Conservation (phyloP, 1,140 invertebrate genomes). For the Ericerus pela region DNA sequence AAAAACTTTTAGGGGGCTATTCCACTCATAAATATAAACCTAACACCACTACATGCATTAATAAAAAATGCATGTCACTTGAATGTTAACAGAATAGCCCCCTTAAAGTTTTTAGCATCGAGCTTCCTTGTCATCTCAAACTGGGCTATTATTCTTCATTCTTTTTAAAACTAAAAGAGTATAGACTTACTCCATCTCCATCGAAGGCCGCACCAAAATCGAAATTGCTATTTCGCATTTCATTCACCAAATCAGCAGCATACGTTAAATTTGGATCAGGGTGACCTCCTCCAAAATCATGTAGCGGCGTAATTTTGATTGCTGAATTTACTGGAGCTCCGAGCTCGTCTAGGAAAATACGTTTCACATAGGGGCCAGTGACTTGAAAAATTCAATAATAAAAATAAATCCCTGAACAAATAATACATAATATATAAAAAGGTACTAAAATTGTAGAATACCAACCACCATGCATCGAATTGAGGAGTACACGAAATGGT, state of each 20-base stretch:
- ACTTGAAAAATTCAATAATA: constrained; percentile 42
- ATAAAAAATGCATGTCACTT: no score
- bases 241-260: constrained; percentile 69
- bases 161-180: constrained; percentile 1
- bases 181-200: constrained; percentile 67
- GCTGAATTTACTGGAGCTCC: constrained; percentile 46
- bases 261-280: constrained; percentile 98
- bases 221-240: constrained; percentile 60
- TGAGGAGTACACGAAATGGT: constrained; percentile 72
- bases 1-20: no score
- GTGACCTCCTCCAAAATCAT: constrained; percentile 93
- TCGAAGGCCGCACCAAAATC: constrained; percentile 98
- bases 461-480: constrained; percentile 87
- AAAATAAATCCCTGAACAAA: constrained; percentile 10
- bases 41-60: no score
- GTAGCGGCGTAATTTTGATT: constrained; percentile 60
- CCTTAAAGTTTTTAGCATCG: no score
- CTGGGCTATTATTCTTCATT: no score
- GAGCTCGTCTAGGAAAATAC: constrained; percentile 78
- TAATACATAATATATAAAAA: neutral
- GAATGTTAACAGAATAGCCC: no score
- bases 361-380: constrained; percentile 86
- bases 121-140: no score
- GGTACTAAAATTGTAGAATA: neutral
- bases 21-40: no score